A percentile compares a stretch with the other conserved stretches of the same genome.
These are phyloP conservation scores for Eupithecia dodoneata DNA, from an alignment of 2,888 invertebrate species.

Conservation along the genomic window DNA sequence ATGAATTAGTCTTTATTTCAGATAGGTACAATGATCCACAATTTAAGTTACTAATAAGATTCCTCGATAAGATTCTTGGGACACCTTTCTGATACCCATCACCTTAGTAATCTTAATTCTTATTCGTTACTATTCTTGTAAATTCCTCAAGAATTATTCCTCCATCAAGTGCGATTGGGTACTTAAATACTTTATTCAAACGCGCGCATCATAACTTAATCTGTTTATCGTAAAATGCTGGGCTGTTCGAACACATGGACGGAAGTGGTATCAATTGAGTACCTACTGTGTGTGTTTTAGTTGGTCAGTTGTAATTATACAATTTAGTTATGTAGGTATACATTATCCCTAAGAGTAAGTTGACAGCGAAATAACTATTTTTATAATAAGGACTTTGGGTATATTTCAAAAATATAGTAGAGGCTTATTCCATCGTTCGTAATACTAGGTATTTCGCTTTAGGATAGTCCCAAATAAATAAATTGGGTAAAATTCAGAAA, in stretches of 20 bases:
- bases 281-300: background rate
- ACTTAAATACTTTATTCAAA: background rate
- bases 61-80: background rate
- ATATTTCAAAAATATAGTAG: background rate
- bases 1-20: too few relatives aligned
- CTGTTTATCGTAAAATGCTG: background rate
- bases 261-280: background rate
- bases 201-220: background rate
- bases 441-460: background rate
- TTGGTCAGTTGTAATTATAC: background rate
- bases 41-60: background rate
- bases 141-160: background rate
- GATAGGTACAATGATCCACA: too few relatives aligned
- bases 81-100: background rate
- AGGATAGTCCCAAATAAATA: background rate
- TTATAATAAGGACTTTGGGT: background rate
- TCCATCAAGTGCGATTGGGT: background rate
- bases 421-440: background rate
- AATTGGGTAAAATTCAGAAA: slow-evolving; percentile 9
- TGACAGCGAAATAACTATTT: background rate
- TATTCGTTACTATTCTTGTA: background rate
- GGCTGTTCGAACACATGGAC: background rate
- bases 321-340: background rate
- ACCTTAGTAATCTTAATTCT: background rate
- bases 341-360: background rate